These are phyloP conservation scores for Chrysolophus pictus DNA, from an alignment of 2,797 vertebrate genomes.

Conservation along the genomic window DNA sequence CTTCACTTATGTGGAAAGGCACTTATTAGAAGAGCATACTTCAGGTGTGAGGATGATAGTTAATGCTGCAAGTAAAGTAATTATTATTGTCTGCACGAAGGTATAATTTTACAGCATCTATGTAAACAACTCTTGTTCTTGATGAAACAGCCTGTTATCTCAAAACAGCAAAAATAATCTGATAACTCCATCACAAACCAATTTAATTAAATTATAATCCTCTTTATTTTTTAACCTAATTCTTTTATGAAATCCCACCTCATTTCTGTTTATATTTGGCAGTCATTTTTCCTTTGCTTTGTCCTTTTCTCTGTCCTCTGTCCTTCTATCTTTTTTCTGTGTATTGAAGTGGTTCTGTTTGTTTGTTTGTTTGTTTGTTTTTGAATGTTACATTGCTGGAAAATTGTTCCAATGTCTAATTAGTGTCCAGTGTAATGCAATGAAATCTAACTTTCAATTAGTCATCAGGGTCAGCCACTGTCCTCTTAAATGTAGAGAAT, in stretches of 20 bases:
- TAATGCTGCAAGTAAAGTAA: not conserved
- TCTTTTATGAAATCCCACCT: not conserved
- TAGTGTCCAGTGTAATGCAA: not conserved
- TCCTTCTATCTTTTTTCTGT: not conserved
- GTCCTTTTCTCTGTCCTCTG: not conserved
- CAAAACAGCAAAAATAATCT: not conserved
- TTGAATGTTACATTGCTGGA: not conserved
- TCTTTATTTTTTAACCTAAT: slow-evolving; percentile 54
- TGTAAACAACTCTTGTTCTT: not conserved
- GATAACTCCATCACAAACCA: not conserved
- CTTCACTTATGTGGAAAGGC: not conserved
- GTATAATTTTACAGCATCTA: not conserved
- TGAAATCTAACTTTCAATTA: slow-evolving; percentile 54
- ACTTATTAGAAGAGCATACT: not conserved
- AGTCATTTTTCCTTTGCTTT: not conserved
- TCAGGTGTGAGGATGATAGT: not conserved
- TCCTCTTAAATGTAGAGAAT: not conserved
- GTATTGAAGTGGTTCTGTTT: not conserved
- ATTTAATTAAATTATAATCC: slow-evolving; percentile 34
- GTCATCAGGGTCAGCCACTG: slow-evolving; percentile 29
- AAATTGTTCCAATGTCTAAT: slow-evolving; percentile 45
- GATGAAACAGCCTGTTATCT: not conserved
- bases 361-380: not conserved
- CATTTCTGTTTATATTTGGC: not conserved
- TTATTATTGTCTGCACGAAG: not conserved